These are phyloP conservation scores for Gobiocypris rarus DNA, from an alignment of 2,113 vertebrate species.

Conservation along the genomic window DNA sequence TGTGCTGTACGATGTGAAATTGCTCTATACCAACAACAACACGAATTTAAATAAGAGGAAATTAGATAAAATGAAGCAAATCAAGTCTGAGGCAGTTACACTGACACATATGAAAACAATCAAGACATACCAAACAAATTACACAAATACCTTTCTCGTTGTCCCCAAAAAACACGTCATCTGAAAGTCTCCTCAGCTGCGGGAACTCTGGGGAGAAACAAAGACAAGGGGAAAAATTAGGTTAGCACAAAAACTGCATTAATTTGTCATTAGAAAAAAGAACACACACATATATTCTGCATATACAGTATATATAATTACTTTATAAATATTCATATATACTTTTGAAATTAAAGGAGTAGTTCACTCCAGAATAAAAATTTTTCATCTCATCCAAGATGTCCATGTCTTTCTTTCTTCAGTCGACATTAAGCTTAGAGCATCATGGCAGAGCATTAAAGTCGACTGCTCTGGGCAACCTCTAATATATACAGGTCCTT, in stretches of 20 bases:
- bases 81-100: slow-evolving; percentile 31
- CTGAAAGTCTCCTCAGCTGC: slow-evolving; percentile 24
- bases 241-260: not conserved
- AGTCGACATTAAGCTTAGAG: no score
- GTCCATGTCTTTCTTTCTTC: no score
- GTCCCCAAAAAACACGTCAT: slow-evolving; percentile 52
- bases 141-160: slow-evolving; percentile 43
- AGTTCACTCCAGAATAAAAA: no score
- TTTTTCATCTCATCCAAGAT: no score
- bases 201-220: slow-evolving; percentile 41
- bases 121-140: slow-evolving; percentile 45
- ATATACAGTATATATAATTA: no score
- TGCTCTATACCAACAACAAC: slow-evolving; percentile 25
- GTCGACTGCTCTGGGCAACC: no score
- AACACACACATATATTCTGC: no score
- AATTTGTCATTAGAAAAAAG: not conserved
- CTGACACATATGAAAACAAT: slow-evolving; percentile 48
- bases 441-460: no score
- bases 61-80: slow-evolving; percentile 24
- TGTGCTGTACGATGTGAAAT: slow-evolving; percentile 46
- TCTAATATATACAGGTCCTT: no score
- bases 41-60: slow-evolving; percentile 19
- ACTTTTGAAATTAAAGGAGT: no score
- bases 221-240: slow-evolving; percentile 22
- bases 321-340: no score